Evolutionary conservation across 2,888 invertebrate genomes (phyloP).

Genomic region (Itoplectis maculator): DNA sequence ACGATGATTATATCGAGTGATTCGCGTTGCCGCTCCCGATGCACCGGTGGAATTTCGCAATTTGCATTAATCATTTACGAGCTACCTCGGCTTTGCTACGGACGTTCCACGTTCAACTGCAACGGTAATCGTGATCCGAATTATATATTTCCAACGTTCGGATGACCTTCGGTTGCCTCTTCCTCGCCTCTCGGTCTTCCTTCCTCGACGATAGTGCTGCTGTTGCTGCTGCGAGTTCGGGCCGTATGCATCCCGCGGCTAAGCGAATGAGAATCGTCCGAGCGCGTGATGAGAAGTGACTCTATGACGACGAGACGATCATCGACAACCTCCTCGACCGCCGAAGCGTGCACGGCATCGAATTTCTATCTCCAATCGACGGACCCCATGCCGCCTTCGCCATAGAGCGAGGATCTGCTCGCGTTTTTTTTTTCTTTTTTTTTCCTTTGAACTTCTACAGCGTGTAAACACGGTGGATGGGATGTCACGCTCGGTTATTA

Average conservation of each 20-base stretch:
- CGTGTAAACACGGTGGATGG: constrained; percentile 60
- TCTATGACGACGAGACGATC: constrained; percentile 58
- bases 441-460: constrained; percentile 26
- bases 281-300: constrained; percentile 64
- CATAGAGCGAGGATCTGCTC: constrained; percentile 5
- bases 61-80: constrained; percentile 53
- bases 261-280: constrained; percentile 49
- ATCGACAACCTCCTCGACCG: constrained; percentile 45
- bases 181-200: not conserved
- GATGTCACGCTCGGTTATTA: constrained; percentile 49
- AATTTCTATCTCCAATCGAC: constrained; percentile 51
- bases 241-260: not conserved
- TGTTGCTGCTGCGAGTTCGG: no score
- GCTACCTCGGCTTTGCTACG: not conserved
- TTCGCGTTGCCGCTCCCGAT: constrained; percentile 55
- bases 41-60: constrained; percentile 60
- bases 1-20: constrained; percentile 60
- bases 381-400: not conserved
- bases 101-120: not conserved
- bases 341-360: constrained; percentile 51
- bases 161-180: not conserved
- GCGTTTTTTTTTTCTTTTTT: constrained; percentile 12
- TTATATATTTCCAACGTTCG: constrained; percentile 12
- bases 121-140: not conserved
- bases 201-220: no score